These are phyloP conservation scores for Liasis olivaceus DNA, from an alignment of 2,797 vertebrate genomes.

Conservation along the genomic window DNA sequence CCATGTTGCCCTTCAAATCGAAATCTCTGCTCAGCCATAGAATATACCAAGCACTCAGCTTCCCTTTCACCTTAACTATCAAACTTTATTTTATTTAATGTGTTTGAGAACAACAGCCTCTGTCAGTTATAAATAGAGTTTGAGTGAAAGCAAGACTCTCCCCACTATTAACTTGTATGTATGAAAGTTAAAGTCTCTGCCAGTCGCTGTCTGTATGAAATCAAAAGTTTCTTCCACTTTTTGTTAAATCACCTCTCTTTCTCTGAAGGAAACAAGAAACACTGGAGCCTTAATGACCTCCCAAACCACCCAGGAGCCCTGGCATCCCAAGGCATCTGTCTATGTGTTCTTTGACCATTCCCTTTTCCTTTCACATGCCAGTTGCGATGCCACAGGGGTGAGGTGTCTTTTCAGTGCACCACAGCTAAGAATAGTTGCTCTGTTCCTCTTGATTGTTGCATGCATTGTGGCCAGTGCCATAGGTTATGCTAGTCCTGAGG, in stretches of 20 bases:
- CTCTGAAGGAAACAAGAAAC: neutral
- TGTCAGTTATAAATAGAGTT: neutral
- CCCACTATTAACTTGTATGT: neutral
- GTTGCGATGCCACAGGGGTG: neutral
- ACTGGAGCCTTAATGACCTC: neutral
- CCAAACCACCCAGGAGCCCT: neutral
- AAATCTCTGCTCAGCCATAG: neutral
- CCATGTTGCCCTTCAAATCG: neutral
- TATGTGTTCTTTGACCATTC: neutral
- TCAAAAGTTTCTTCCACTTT: neutral
- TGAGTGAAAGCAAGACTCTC: neutral
- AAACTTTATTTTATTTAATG: no score
- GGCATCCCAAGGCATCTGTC: neutral
- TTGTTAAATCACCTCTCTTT: neutral
- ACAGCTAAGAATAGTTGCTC: neutral
- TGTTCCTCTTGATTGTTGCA: neutral
- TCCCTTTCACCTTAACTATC: no score
- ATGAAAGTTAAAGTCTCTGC: neutral
- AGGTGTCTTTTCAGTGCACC: neutral
- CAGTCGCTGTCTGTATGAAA: neutral
- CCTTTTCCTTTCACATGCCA: neutral
- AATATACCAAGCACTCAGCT: no score
- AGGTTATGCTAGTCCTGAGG: neutral
- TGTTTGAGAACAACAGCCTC: neutral
- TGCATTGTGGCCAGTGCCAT: neutral